Base-by-base conservation (phyloP, 2,888 invertebrate species). In the Mythimna vitellina region DNA sequence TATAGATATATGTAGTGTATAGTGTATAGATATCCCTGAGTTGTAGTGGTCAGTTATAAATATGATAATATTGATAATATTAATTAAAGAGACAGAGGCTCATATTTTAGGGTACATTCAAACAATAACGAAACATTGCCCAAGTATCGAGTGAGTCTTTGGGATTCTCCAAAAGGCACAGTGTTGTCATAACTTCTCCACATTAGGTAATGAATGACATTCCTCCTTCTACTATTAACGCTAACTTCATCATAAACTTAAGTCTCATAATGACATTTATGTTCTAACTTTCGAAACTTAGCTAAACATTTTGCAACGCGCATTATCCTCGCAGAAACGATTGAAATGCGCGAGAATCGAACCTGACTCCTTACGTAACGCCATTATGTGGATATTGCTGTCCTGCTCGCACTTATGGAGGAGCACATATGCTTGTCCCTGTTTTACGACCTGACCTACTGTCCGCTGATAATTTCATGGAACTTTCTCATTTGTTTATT, bases 401-500 rank as follows among this genome's bases (percentile, higher is more conserved):
- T 82, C 84, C 70, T 73, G 32, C 61, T 88, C 86, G 54, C 71
- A 51, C 76, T 14, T 65, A 22, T 66, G 9, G n/a, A 7, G 10
- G 22, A 22, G 12, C 63, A 56, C 42, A 69, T 79, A 78, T 68
- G 69, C 51, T 58, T 76, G 71, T 84, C 81, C 83, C 78, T 83
- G 72, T 85, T 73, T 54, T 65, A 17, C 64, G 68, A 65, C 72
- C 67, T 84, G 85, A 86, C 87, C 86, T 73, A 87, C 77, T 85
- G 77, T 29, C 62, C 68, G 56, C 38, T 65, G 65, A 65, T 74
- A 71, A 53, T 58, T 73, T 53, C 65, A 64, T 73, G 65, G 79
- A 83, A 82, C 88, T 87, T 85, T 87, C 86, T 78, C 76, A 71
- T 83, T 83, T 72, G 64, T 77, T 78, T 71, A 69, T 76, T 73